A percentile compares a stretch with the other conserved stretches of the same genome.
Conservation (phyloP, 2,888 invertebrate species). For the Drosophila prostipennis region DNA sequence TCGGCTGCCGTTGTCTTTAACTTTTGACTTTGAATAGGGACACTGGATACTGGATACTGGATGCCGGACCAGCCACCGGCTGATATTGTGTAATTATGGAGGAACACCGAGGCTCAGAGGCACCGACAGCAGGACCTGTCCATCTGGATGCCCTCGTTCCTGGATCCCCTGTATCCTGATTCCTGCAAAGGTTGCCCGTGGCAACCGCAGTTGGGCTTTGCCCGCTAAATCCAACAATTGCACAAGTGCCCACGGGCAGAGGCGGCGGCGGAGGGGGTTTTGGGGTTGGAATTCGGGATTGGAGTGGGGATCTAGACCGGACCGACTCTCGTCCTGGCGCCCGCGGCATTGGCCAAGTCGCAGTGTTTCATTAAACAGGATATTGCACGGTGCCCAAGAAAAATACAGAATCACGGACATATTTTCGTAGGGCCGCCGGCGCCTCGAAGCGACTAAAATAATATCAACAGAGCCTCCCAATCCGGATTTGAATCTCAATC, state of each 20-base stretch:
- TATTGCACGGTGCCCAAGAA: conserved; percentile 42
- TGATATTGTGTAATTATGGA: conserved; percentile 16
- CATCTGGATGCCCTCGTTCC: not conserved
- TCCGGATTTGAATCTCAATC: conserved; percentile 18
- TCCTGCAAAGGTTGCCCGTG: not conserved
- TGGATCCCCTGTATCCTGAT: not conserved
- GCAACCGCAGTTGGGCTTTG: conserved; percentile 8
- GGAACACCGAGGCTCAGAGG: not conserved
- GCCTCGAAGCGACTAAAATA: conserved; percentile 24
- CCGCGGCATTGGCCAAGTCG: conserved; percentile 17
- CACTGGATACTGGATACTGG: not conserved
- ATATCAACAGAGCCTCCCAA: conserved; percentile 37
- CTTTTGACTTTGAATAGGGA: not conserved
- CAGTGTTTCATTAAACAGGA: conserved; percentile 48
- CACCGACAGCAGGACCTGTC: not conserved
- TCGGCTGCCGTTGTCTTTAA: not conserved
- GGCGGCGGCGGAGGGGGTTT: not conserved
- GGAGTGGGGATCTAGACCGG: not conserved
- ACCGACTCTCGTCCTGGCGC: not conserved
- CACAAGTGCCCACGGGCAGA: not conserved
- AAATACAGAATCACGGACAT: conserved; percentile 1
- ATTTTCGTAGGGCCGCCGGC: conserved; percentile 4
- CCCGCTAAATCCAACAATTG: conserved; percentile 1
- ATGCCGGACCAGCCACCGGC: conserved; percentile 3
- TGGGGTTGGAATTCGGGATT: not conserved